Conservation (phyloP, 1,140 invertebrate genomes). For the Zaprionus ghesquierei region DNA sequence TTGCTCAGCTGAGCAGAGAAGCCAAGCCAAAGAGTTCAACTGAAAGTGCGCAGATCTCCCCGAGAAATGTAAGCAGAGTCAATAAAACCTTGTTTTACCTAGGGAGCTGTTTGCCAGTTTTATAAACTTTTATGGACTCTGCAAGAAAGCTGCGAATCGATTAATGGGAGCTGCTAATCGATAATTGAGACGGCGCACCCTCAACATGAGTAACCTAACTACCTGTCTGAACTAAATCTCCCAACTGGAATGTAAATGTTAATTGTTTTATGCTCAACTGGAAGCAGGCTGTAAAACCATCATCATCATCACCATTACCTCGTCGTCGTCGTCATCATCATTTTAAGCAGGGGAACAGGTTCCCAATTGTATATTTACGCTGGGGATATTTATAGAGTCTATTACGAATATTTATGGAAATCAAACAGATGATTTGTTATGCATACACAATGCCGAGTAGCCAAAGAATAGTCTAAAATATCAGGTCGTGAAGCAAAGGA, state of each 20-base stretch:
- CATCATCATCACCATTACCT: background rate
- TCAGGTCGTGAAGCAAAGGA: too few relatives aligned
- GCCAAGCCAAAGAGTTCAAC: background rate
- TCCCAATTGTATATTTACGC: background rate
- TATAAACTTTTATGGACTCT: slow-evolving; percentile 10
- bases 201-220: background rate
- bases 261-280: background rate
- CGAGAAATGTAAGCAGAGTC: background rate
- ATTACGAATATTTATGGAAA: background rate
- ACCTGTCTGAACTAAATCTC: background rate
- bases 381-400: background rate
- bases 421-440: background rate
- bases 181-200: slow-evolving; percentile 4
- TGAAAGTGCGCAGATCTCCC: background rate
- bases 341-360: background rate
- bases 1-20: slow-evolving; percentile 15
- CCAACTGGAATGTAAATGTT: background rate
- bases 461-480: background rate
- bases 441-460: background rate
- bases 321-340: too few relatives aligned
- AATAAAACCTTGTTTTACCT: background rate
- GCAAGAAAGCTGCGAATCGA: slow-evolving; percentile 26
- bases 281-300: background rate
- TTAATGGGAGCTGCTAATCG: too few relatives aligned
- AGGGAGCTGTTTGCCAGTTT: background rate